A percentile compares a stretch with the other conserved stretches of the same genome.
Evolutionary conservation across 2,797 vertebrate species (phyloP).

Genomic region (Melanotaenia boesemani): DNA sequence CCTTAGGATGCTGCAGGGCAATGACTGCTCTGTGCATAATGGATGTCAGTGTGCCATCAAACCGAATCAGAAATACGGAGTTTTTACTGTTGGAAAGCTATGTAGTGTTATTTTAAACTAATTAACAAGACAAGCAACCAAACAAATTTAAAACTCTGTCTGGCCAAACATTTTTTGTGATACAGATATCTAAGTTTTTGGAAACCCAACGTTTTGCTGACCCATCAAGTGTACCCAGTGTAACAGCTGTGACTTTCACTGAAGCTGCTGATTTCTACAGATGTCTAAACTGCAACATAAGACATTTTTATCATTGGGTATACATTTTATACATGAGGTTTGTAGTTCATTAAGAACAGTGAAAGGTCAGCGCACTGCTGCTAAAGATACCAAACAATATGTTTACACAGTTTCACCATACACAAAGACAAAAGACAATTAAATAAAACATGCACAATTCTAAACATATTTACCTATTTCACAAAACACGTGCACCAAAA

Average conservation of each 20-base stretch:
- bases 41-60: too few species aligned
- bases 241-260: conserved; percentile 20
- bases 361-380: background rate
- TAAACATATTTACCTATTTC: background rate
- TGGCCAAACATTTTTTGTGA: background rate
- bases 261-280: background rate
- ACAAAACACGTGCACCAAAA: too few species aligned
- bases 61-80: too few species aligned
- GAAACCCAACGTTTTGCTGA: background rate
- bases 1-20: too few species aligned
- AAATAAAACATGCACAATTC: background rate
- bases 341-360: background rate
- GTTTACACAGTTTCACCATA: background rate
- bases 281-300: background rate
- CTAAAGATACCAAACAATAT: background rate
- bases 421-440: background rate
- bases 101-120: too few species aligned
- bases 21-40: too few species aligned
- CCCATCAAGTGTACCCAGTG: background rate
- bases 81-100: too few species aligned
- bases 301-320: background rate
- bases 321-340: background rate
- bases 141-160: background rate
- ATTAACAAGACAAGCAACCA: too few species aligned
- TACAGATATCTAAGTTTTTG: background rate